Evolutionary conservation across 2,113 vertebrate species (phyloP).

Genomic region (Camelus bactrianus): DNA sequence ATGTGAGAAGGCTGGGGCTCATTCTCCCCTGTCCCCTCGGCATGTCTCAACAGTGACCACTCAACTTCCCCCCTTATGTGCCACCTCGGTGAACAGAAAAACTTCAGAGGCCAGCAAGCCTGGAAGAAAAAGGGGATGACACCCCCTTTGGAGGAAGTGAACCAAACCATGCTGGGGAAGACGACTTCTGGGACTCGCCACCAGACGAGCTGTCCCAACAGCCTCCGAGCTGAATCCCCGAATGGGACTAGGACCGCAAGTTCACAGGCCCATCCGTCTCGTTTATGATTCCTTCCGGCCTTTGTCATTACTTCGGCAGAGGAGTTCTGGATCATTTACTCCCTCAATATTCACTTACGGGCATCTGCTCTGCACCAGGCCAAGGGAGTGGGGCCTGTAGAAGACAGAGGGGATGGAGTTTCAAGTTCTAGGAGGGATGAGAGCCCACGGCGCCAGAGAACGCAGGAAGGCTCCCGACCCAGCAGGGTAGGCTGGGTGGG

Average conservation of each 20-base stretch:
- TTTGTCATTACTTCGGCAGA: constrained; percentile 38
- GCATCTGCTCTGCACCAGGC: not conserved
- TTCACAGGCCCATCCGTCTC: not conserved
- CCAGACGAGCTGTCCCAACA: not conserved
- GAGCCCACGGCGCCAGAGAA: not conserved
- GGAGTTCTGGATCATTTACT: constrained; percentile 51
- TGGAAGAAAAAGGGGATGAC: not conserved
- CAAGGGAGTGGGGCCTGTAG: not conserved
- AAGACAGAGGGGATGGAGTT: not conserved
- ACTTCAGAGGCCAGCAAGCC: not conserved
- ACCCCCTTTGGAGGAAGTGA: fast-evolving
- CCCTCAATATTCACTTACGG: constrained; percentile 4
- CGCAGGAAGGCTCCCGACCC: fast-evolving
- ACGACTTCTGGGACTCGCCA: not conserved
- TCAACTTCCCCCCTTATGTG: not conserved
- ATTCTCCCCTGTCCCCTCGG: fast-evolving
- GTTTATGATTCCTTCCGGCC: not conserved
- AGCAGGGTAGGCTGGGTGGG: not conserved
- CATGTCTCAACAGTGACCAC: not conserved
- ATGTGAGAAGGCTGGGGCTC: not conserved
- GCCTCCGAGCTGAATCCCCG: not conserved
- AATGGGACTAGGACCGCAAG: fast-evolving
- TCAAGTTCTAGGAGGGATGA: not conserved
- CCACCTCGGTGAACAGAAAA: not conserved
- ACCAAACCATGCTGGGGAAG: not conserved